phyloP scores from a whole-genome alignment of 2,797 vertebrate species.

The Lepus oiostolus region DNA sequence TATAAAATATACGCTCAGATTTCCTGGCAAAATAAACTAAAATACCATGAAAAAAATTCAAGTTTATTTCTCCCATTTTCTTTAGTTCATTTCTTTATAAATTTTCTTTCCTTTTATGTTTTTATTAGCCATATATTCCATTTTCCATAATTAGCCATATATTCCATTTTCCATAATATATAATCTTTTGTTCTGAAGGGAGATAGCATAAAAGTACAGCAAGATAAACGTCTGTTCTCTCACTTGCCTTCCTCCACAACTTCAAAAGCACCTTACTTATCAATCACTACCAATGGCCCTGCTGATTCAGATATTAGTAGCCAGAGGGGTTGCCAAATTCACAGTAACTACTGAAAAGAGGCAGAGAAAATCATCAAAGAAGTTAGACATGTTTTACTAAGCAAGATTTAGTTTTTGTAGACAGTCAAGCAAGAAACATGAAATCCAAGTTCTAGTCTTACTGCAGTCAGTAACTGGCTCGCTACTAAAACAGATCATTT shows the following conservation, averaged over 20 bases:
- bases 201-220: neutral
- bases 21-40: neutral
- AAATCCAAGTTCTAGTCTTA: neutral
- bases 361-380: neutral
- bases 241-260: neutral
- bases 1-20: neutral
- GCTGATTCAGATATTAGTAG: neutral
- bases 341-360: neutral
- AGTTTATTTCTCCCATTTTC: neutral
- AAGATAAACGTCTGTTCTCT: neutral
- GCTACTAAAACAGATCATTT: neutral
- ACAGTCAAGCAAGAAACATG: neutral
- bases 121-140: neutral
- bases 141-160: neutral
- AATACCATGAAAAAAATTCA: neutral
- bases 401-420: neutral
- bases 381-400: neutral
- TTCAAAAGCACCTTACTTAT: neutral
- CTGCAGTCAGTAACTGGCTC: neutral
- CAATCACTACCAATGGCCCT: neutral
- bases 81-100: neutral
- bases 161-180: constrained; percentile 11
- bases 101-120: neutral
- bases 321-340: neutral
- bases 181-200: neutral